phyloP scores from a whole-genome alignment of 2,888 invertebrate genomes.

The Calameuta pallipes region DNA sequence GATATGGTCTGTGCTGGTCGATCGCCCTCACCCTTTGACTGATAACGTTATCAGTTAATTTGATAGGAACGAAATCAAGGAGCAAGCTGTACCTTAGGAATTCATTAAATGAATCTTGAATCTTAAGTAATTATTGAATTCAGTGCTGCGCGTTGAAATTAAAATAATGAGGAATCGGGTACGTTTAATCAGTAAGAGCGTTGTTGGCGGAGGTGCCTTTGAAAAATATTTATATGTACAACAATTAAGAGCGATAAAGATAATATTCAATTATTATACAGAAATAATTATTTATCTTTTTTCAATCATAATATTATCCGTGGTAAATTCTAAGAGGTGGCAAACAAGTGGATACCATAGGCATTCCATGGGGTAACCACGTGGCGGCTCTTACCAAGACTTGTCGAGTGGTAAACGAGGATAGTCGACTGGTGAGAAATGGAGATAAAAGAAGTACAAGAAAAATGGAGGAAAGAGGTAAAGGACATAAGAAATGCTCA shows the following conservation, averaged over 20 bases:
- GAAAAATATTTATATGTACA: neutral
- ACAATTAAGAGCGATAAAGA: neutral
- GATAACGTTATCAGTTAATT: neutral
- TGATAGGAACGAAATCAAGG: neutral
- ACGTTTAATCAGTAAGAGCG: neutral
- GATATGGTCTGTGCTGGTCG: neutral
- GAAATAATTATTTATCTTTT: neutral
- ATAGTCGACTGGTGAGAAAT: constrained; percentile 11
- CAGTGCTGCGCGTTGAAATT: neutral
- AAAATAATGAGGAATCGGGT: neutral
- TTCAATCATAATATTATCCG: neutral
- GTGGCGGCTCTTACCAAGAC: neutral
- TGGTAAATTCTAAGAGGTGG: neutral
- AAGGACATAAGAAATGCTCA: too few relatives aligned
- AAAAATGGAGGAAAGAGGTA: neutral
- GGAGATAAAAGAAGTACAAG: neutral
- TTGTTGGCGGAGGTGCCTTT: neutral
- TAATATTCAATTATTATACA: neutral
- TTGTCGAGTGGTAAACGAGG: neutral
- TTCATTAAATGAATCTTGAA: neutral
- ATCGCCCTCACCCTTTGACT: neutral
- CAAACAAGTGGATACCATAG: neutral
- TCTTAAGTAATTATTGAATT: neutral
- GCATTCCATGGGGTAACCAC: neutral
- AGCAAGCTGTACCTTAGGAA: neutral